Percentiles rank a stretch among this genome's conserved stretches.
Conservation (phyloP, 2,113 vertebrate genomes). For the Tragelaphus strepsiceros region DNA sequence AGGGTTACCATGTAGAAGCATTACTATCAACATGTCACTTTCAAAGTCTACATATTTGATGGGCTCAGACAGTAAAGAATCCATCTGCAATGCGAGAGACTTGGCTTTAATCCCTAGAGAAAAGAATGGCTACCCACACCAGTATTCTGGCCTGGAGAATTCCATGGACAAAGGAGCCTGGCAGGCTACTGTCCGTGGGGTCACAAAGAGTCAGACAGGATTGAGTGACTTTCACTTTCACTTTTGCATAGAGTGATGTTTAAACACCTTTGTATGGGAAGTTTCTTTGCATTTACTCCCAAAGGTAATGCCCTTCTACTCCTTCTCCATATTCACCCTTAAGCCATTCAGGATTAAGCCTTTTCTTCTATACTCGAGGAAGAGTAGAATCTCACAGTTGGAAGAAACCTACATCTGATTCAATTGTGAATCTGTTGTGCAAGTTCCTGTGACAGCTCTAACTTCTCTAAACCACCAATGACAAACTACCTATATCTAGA, state of each 20-base stretch:
- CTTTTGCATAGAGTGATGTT: neutral
- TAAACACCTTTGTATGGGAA: neutral
- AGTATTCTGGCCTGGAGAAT: neutral
- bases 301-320: neutral
- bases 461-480: neutral
- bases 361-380: neutral
- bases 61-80: neutral
- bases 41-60: neutral
- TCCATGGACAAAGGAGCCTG: neutral
- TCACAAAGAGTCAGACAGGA: neutral
- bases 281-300: neutral
- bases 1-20: neutral
- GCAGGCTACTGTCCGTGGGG: neutral
- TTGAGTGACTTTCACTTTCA: neutral
- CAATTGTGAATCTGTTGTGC: neutral
- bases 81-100: neutral
- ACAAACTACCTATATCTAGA: neutral
- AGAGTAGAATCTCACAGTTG: neutral
- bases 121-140: neutral
- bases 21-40: neutral
- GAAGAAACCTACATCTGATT: neutral
- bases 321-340: neutral
- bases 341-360: neutral
- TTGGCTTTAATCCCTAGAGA: neutral
- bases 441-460: neutral